phyloP scores from a whole-genome alignment of 2,888 invertebrate genomes.

The Stenodera caucasica region DNA sequence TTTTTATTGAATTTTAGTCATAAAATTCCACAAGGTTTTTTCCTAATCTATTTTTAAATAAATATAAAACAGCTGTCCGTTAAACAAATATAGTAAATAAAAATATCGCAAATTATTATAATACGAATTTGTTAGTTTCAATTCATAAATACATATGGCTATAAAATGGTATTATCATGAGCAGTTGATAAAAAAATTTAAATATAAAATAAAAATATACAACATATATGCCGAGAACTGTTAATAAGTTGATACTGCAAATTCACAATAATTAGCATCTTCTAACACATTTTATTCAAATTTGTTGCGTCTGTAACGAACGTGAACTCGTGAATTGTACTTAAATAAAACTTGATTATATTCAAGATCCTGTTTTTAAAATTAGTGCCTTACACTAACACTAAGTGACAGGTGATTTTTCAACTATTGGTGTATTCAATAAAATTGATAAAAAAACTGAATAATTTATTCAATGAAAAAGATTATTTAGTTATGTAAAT shows the following conservation, averaged over 20 bases:
- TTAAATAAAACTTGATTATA: not conserved
- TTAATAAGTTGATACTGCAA: not conserved
- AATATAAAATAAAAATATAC: not conserved
- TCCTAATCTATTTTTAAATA: not conserved
- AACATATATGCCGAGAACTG: not conserved
- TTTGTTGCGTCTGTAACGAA: not conserved
- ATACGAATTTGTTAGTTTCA: not conserved
- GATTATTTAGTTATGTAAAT: too few species aligned
- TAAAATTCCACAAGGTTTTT: constrained; percentile 3
- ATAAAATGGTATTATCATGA: not conserved
- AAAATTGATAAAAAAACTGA: too few species aligned
- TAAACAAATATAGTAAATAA: not conserved
- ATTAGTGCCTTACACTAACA: too few species aligned
- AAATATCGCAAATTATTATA: not conserved
- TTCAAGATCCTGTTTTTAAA: not conserved
- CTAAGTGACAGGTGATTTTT: too few species aligned
- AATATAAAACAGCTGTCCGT: not conserved
- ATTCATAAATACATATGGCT: not conserved
- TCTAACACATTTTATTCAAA: not conserved
- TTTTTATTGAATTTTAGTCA: not conserved
- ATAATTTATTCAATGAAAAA: too few species aligned
- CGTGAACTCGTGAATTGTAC: not conserved
- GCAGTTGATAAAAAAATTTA: not conserved
- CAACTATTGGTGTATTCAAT: too few species aligned
- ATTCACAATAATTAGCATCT: not conserved